phyloP scores from a whole-genome alignment of 2,113 vertebrate genomes.

The Oncorhynchus masou region DNA sequence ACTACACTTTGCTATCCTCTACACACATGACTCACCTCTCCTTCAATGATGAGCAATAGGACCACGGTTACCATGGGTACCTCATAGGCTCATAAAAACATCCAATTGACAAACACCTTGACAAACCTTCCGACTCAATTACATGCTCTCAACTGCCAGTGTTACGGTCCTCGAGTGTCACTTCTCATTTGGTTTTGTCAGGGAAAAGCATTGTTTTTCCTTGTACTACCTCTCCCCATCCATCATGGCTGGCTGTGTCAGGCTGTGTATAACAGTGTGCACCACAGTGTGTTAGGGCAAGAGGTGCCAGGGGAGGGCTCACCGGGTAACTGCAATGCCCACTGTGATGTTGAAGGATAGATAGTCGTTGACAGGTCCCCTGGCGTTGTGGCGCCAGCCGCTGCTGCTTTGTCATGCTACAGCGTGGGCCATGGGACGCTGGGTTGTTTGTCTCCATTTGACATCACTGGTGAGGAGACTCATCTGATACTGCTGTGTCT shows the following conservation, averaged over 20 bases:
- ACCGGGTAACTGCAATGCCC: slow-evolving; percentile 32
- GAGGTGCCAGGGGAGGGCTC: slow-evolving; percentile 31
- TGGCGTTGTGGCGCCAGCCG: slow-evolving; percentile 25
- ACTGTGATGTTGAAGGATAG: slow-evolving; percentile 48
- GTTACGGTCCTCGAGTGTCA: neutral
- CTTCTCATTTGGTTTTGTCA: neutral
- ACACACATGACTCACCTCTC: slow-evolving; percentile 19
- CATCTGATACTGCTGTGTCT: slow-evolving; percentile 44
- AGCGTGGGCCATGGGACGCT: slow-evolving; percentile 36
- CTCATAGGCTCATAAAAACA: slow-evolving; percentile 3
- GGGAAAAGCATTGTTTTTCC: neutral
- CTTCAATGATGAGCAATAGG: neutral
- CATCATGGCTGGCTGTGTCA: neutral
- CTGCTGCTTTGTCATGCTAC: slow-evolving; percentile 67
- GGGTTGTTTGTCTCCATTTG: slow-evolving; percentile 64
- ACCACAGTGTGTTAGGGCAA: slow-evolving; percentile 14
- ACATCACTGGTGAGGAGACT: slow-evolving; percentile 46
- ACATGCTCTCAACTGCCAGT: slow-evolving; percentile 24
- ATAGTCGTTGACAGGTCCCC: slow-evolving; percentile 63
- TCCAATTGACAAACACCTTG: slow-evolving; percentile 27
- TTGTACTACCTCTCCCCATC: neutral
- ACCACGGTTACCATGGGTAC: neutral
- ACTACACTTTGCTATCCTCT: neutral
- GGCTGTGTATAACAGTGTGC: neutral
- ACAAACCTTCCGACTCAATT: slow-evolving; percentile 31